Percentiles rank a stretch among this genome's conserved stretches.
These are phyloP conservation scores for Mugil cephalus DNA, from an alignment of 2,113 vertebrate species.

Conservation along the genomic window DNA sequence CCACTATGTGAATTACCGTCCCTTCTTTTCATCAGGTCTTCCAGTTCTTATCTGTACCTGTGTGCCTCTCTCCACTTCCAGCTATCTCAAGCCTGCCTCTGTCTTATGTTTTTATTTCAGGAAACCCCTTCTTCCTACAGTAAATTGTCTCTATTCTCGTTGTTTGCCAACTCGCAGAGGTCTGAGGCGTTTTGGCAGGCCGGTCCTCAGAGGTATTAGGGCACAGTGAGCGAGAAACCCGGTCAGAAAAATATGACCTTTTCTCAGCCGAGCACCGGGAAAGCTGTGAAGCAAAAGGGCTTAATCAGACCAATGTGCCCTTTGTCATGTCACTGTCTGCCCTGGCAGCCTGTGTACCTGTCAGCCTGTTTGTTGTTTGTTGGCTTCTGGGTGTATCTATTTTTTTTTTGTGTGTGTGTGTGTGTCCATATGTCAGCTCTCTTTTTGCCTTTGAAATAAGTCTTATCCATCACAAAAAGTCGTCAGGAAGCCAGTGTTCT, in stretches of 20 bases:
- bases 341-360: conserved; percentile 52
- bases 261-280: conserved; percentile 32
- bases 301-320: conserved; percentile 68
- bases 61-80: background rate
- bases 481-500: too few species aligned
- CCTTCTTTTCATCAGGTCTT: background rate
- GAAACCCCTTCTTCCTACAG: conserved; percentile 12
- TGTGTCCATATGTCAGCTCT: background rate
- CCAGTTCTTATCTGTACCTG: background rate
- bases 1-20: background rate
- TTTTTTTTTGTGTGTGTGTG: background rate
- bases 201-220: conserved; percentile 40
- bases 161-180: conserved; percentile 30
- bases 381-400: conserved; percentile 22
- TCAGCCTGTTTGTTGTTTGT: conserved; percentile 37
- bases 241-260: conserved; percentile 54
- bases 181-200: conserved; percentile 27
- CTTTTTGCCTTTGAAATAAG: background rate
- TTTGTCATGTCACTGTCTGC: conserved; percentile 57
- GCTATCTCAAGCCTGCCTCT: background rate
- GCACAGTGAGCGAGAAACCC: conserved; percentile 45
- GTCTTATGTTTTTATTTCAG: background rate
- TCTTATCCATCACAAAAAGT: too few species aligned
- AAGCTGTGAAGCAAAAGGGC: conserved; percentile 41
- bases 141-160: conserved; percentile 1